Conservation (phyloP, 2,888 invertebrate species). For the Polydrusus tereticollis region DNA sequence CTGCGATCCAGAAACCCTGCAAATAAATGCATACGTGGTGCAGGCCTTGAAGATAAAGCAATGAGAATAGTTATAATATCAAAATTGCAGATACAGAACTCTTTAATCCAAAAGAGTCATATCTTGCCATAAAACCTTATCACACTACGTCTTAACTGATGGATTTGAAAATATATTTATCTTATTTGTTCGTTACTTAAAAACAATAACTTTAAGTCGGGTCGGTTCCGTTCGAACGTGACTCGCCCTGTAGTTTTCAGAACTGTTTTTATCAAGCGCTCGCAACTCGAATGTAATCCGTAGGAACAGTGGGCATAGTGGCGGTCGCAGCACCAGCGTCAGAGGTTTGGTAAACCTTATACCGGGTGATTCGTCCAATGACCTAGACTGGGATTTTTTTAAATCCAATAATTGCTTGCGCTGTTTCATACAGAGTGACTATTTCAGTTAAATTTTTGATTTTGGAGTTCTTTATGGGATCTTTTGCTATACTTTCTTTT, state of each 20-base stretch:
- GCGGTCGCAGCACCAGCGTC: constrained; percentile 24
- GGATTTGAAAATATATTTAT: constrained; percentile 16
- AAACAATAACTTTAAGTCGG: neutral
- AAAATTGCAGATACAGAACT: neutral
- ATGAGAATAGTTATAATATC: no score
- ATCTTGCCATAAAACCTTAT: neutral
- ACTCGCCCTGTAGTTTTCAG: constrained; percentile 38
- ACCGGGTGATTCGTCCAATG: constrained; percentile 32
- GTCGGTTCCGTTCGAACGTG: constrained; percentile 10
- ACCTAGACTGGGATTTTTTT: constrained; percentile 32
- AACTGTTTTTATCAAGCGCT: constrained; percentile 40
- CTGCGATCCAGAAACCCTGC: no score
- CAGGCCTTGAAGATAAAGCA: no score
- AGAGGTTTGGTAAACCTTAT: constrained; percentile 32
- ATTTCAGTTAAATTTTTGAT: neutral
- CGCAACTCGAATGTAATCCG: constrained; percentile 28
- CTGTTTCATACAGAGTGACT: constrained; percentile 15
- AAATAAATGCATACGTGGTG: no score
- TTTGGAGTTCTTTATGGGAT: no score
- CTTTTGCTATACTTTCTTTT: no score
- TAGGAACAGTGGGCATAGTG: constrained; percentile 34
- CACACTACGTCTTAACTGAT: neutral
- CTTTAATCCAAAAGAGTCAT: neutral
- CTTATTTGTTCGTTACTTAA: constrained; percentile 14
- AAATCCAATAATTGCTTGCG: neutral